Base-by-base conservation (phyloP, 2,888 invertebrate species). In the Melanchra persicariae region DNA sequence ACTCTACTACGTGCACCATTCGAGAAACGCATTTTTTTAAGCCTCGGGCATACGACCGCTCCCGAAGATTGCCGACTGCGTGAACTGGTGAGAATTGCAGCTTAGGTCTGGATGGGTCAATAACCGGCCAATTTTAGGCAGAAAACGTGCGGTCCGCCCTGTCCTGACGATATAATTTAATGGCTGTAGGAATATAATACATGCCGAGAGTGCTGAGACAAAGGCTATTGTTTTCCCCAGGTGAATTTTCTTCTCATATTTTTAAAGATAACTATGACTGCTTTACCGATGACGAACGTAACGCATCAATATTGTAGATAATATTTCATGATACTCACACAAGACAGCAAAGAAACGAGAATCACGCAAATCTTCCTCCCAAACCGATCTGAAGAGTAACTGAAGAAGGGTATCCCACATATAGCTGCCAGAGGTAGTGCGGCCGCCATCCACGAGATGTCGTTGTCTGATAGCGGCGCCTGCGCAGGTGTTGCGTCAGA, bases 321-420 rank as follows among this genome's bases (percentile, higher is more conserved):
- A 34, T 7, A 34, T 40, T 40, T 40, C 4, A 52, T 19, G 3
- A 26, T 30, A 84, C 97, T 96, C 66, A 96, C 88, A 77, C 95
- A 89, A 78, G 96, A 96, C 0, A 97, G 93, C 0, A 96, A 57
- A 0, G 96, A 95, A 1, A 96, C 93, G 0, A 95, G 79, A 19
- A 96, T 89, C 0, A 96, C 94, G n/a, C 96, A 93, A 24, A 89
- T 88, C 85, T 96, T 96, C 65, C 96, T 90, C 0, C 96, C 96
- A 34, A 93, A 91, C 65, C 87, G 87, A 77, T 96, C 96, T 0
- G 96, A 93, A 0, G 94, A 82, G 54, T 91, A 91, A 62, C 96
- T 96, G 88, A 96, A 96, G 85, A 96, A 91, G 0, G 96, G 94
- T 37, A 96, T 96, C 0, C 96, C 96, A 9, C 93, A 87, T 24